Conservation (phyloP, 2,888 invertebrate species). For the Polyommatus icarus region DNA sequence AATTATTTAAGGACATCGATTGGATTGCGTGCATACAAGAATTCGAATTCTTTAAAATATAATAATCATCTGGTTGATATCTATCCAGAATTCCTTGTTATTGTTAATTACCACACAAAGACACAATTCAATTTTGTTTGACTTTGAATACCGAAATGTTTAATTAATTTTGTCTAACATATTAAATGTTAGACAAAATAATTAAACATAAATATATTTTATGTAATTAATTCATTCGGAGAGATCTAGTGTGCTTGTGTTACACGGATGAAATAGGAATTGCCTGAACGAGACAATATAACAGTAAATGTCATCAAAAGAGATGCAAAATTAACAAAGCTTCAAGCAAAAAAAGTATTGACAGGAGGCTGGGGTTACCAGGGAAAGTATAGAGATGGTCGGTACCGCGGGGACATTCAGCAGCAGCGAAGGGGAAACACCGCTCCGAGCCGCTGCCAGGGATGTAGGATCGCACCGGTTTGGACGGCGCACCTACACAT, state of each 20-base stretch:
- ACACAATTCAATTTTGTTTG: not conserved
- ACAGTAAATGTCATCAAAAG: conserved; percentile 10
- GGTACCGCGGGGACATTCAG: conserved; percentile 60
- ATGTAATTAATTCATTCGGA: not conserved
- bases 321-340: conserved; percentile 39
- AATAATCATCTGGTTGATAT: not conserved
- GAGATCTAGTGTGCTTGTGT: not conserved
- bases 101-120: not conserved
- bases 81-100: not conserved
- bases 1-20: not conserved
- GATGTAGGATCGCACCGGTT: conserved; percentile 66
- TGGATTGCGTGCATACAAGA: not conserved
- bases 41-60: not conserved
- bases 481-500: conserved; percentile 69
- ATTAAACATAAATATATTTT: not conserved
- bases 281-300: conserved; percentile 9
- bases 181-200: not conserved
- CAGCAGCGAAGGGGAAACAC: conserved; percentile 62
- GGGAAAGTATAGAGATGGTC: conserved; percentile 72
- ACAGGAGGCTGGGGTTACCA: conserved; percentile 55
- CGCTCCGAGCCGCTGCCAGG: conserved; percentile 65
- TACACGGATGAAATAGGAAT: not conserved
- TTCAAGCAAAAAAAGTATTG: conserved; percentile 49
- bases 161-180: no score
- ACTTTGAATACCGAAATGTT: not conserved